A percentile compares a stretch with the other conserved stretches of the same genome.
Evolutionary conservation across 2,113 vertebrate genomes (phyloP).

Genomic region (Coptodon rendalli): DNA sequence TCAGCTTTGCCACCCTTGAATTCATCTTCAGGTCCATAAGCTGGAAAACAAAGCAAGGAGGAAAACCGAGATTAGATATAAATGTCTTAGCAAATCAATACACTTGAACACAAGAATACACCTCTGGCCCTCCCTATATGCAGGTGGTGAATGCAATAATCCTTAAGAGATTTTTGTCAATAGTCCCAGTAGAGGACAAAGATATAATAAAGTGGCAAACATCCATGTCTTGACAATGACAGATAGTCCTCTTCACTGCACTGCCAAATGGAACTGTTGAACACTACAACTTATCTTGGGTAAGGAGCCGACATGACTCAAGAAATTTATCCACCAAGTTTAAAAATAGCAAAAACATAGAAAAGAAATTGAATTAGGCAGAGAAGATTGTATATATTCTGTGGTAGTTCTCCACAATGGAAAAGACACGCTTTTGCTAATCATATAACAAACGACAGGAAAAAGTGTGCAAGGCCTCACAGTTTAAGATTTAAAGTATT

Average conservation of each 20-base stretch:
- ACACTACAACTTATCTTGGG: conserved; percentile 56
- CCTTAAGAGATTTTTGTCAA: conserved; percentile 61
- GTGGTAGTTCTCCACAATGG: not conserved
- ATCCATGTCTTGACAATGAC: conserved; percentile 74
- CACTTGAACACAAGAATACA: not conserved
- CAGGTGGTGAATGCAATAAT: conserved; percentile 43
- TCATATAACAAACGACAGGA: not conserved
- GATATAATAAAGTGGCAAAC: conserved; percentile 72
- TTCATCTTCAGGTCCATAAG: conserved; percentile 95
- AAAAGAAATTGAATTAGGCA: conserved; percentile 22
- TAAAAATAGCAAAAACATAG: conserved; percentile 3
- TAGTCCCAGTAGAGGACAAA: conserved; percentile 61
- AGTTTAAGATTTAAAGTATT: not conserved
- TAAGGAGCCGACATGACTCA: conserved; percentile 36
- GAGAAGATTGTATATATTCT: not conserved
- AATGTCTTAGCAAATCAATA: not conserved
- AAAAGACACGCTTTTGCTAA: not conserved
- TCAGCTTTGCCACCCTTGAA: conserved; percentile 84
- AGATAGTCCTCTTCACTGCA: conserved; percentile 61
- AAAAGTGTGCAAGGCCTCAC: not conserved
- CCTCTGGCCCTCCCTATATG: not conserved
- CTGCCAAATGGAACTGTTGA: conserved; percentile 67
- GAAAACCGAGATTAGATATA: conserved; percentile 8
- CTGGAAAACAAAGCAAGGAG: conserved; percentile 73
- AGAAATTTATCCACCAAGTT: conserved; percentile 34